These are phyloP conservation scores for Enteromius paludinosus DNA, from an alignment of 2,797 vertebrate genomes.

Conservation along the genomic window DNA sequence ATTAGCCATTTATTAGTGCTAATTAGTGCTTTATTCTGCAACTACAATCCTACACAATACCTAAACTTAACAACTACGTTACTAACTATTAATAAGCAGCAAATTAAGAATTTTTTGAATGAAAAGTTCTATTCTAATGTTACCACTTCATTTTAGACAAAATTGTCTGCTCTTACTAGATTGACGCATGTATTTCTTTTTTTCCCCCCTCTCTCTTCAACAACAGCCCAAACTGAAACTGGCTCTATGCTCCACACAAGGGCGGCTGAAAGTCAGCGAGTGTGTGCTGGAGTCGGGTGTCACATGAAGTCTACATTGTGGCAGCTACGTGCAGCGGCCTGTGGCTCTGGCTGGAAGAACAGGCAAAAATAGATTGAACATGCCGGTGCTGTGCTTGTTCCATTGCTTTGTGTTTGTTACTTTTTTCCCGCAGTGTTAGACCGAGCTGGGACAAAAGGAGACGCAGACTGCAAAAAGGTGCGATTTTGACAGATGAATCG, in stretches of 20 bases:
- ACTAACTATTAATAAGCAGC: no score
- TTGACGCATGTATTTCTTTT: slow-evolving; percentile 2
- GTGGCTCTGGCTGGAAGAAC: slow-evolving; percentile 70
- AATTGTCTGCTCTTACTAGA: background rate
- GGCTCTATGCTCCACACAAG: slow-evolving; percentile 70
- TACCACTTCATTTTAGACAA: background rate
- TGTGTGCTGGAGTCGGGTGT: slow-evolving; percentile 56
- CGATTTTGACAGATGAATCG: slow-evolving; percentile 49
- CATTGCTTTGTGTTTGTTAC: slow-evolving; percentile 58
- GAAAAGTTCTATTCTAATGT: no score
- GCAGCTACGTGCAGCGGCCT: slow-evolving; percentile 72
- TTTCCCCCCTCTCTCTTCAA: slow-evolving; percentile 45
- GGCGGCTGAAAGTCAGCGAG: slow-evolving; percentile 72
- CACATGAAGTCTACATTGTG: slow-evolving; percentile 69
- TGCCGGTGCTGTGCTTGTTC: slow-evolving; percentile 57
- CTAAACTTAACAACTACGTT: no score
- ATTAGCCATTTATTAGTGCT: no score
- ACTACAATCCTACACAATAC: no score
- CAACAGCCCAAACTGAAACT: slow-evolving; percentile 54
- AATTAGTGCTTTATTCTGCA: no score
- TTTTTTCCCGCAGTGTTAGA: slow-evolving; percentile 46
- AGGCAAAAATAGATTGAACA: slow-evolving; percentile 73
- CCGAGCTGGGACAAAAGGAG: slow-evolving; percentile 44
- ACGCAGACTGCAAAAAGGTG: slow-evolving; percentile 53
- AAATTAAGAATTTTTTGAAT: no score